These are phyloP conservation scores for Labrus mixtus DNA, from an alignment of 2,113 vertebrate species.

Conservation along the genomic window DNA sequence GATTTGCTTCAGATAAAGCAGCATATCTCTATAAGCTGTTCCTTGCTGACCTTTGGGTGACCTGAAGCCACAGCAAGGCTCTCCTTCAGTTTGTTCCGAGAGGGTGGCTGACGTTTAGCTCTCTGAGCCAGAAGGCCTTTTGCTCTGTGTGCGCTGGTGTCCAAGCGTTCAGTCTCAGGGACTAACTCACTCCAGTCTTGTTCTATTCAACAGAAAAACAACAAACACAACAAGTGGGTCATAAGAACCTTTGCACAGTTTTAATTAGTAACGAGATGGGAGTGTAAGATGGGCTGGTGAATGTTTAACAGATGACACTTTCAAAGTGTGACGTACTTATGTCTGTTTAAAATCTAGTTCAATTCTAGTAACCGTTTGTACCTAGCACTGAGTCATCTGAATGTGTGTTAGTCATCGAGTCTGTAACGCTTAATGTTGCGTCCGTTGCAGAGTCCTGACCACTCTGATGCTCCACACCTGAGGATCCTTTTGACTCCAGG, in stretches of 20 bases:
- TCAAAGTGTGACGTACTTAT: background rate
- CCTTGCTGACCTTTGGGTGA: slow-evolving; percentile 72
- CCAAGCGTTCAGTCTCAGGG: slow-evolving; percentile 89
- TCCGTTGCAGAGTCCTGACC: slow-evolving; percentile 47
- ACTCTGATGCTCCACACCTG: slow-evolving; percentile 19
- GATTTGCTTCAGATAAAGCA: background rate
- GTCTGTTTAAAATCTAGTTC: background rate
- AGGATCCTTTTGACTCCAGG: slow-evolving; percentile 77
- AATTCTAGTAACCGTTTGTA: slow-evolving; percentile 58
- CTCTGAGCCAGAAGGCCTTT: slow-evolving; percentile 90
- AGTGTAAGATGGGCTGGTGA: slow-evolving; percentile 6
- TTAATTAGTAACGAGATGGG: slow-evolving; percentile 22
- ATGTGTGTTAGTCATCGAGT: slow-evolving; percentile 68
- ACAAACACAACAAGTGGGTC: background rate
- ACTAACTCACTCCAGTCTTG: slow-evolving; percentile 87
- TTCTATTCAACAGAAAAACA: slow-evolving; percentile 48
- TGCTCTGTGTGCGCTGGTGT: slow-evolving; percentile 91
- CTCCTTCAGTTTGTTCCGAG: slow-evolving; percentile 89
- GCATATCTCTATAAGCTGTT: background rate
- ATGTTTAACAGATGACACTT: slow-evolving; percentile 31
- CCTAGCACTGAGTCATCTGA: slow-evolving; percentile 75
- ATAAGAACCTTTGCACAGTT: background rate
- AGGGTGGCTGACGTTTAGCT: slow-evolving; percentile 90
- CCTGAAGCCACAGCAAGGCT: slow-evolving; percentile 70
- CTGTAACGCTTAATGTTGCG: slow-evolving; percentile 49